These are phyloP conservation scores for Barbus barbus DNA, from an alignment of 2,113 vertebrate species.

Conservation along the genomic window DNA sequence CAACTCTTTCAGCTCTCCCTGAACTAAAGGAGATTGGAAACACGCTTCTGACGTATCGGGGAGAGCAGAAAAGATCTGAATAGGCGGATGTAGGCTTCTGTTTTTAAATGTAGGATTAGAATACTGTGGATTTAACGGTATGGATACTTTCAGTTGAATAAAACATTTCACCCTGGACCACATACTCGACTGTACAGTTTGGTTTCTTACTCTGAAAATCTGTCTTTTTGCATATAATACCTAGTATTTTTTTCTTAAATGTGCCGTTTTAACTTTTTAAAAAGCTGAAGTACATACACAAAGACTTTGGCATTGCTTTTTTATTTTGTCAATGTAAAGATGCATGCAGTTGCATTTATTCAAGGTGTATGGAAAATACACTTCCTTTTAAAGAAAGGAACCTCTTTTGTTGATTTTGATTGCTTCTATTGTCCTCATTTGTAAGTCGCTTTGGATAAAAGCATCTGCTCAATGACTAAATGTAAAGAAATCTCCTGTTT, in stretches of 20 bases:
- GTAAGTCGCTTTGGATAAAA: too few relatives aligned
- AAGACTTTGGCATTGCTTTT: too few relatives aligned
- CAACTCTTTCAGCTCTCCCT: conserved; percentile 54
- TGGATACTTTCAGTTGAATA: conserved; percentile 71
- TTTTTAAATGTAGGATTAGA: conserved; percentile 61
- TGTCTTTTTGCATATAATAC: not conserved
- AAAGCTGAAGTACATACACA: too few relatives aligned
- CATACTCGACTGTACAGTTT: not conserved
- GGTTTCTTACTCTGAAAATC: not conserved
- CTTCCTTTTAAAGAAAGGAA: too few relatives aligned
- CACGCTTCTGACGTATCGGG: conserved; percentile 26
- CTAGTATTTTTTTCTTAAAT: not conserved
- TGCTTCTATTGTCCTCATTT: too few relatives aligned
- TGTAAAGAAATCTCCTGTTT: too few relatives aligned
- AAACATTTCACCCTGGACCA: conserved; percentile 46
- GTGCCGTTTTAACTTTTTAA: too few relatives aligned
- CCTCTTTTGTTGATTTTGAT: too few relatives aligned
- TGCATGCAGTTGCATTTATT: too few relatives aligned
- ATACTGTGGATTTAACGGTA: conserved; percentile 66
- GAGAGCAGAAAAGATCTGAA: conserved; percentile 46
- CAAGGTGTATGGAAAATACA: too few relatives aligned
- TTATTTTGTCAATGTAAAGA: too few relatives aligned
- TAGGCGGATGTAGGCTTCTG: conserved; percentile 69
- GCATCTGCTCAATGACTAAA: too few relatives aligned
- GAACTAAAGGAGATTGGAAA: conserved; percentile 43